Evolutionary conservation across 1,140 invertebrate genomes (phyloP), one percentile per base, ranked within the genome.

Genomic region (Lepidurus arcticus): DNA sequence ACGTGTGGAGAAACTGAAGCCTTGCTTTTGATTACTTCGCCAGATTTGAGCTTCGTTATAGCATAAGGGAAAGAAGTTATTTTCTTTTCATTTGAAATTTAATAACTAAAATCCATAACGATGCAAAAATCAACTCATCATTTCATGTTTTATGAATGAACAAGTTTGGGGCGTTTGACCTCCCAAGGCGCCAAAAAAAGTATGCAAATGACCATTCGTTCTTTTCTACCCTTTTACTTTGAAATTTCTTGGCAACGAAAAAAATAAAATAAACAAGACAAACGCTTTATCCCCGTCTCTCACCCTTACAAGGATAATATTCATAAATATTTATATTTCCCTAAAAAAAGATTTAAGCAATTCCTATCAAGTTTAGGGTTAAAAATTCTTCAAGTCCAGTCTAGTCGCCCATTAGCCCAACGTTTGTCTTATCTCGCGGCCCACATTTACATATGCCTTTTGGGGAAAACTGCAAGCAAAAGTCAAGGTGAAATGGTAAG

Each of bases 61-160:
- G 34, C 34, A 34, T 4, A 34, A 34, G 34, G 34, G 34, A 34
- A 34, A 34, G 2, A 34, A 34, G 34, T 34, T 34, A 34, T 34
- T 34, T 34, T 34, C 34, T 34, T 34, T 34, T 34, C 34, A 34
- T 34, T 7, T 13, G 53, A 65, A 21, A 65, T 16, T 65, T 65
- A 65, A n/a, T 65, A 65, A 65, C 53, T 65, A 13, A 65, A 11
- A 65, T 21, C 53, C 21, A 65, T 65, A 65, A 65, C 21, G 53
- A 65, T 13, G 16, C 21, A 65, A 65, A 65, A 65, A 65, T 21
- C 53, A 65, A 65, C 21, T 65, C 53, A 21, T 65, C 53, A 65
- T 21, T 65, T 65, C 53, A 65, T 65, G 53, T 65, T 65, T 65
- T 65, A 65, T 65, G 53, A 65, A 65, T 65, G 53, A 65, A 65